Evolutionary conservation across 2,113 vertebrate species (phyloP).

Genomic region (Anarhynchus alexandrinus): DNA sequence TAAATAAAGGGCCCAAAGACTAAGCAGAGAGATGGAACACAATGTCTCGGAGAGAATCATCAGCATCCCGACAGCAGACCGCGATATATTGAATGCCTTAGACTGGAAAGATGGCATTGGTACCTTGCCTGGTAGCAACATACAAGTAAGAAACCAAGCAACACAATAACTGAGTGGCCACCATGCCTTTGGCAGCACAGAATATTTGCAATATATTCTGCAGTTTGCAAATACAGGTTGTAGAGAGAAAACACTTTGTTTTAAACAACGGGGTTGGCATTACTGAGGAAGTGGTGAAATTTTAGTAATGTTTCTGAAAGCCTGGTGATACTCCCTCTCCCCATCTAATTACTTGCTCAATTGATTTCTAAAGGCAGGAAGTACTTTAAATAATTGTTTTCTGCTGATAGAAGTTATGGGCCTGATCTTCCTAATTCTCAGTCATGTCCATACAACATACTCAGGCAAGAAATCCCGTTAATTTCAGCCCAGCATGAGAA

Average conservation of each 20-base stretch:
- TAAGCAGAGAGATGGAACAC: constrained; percentile 31
- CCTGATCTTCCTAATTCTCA: background rate
- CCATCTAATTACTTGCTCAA: background rate
- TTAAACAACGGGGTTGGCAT: background rate
- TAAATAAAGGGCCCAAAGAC: background rate
- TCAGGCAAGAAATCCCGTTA: background rate
- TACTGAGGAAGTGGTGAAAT: background rate
- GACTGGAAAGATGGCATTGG: constrained; percentile 84
- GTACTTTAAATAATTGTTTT: background rate
- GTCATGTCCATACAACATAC: background rate
- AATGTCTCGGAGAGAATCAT: background rate
- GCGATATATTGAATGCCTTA: constrained; percentile 76
- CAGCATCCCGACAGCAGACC: constrained; percentile 63
- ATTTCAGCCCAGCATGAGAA: background rate
- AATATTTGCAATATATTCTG: background rate
- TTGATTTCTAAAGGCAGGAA: background rate
- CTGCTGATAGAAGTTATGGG: background rate
- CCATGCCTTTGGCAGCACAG: background rate
- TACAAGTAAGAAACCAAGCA: constrained; percentile 69
- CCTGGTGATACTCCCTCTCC: background rate
- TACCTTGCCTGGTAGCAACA: constrained; percentile 81
- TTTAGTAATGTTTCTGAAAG: background rate
- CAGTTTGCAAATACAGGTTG: background rate
- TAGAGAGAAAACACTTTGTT: background rate
- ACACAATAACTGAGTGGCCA: background rate